Conservation (phyloP, 2,113 vertebrate species). For the Panurus biarmicus region DNA sequence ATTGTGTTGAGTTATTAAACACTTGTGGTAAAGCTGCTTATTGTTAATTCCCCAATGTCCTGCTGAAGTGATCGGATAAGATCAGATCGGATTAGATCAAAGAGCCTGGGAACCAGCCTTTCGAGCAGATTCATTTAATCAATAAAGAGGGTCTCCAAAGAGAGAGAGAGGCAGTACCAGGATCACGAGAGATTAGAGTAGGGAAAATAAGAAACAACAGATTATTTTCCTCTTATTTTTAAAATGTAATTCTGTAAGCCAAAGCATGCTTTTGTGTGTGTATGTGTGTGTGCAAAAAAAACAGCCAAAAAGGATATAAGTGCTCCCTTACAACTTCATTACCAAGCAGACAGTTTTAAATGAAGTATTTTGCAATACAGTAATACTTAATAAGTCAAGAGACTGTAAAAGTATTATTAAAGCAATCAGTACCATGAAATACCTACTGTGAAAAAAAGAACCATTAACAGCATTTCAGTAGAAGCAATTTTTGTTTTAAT, state of each 20-base stretch:
- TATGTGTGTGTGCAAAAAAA: not conserved
- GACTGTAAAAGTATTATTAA: conserved; percentile 45
- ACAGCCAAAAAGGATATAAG: not conserved
- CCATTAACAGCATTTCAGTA: conserved; percentile 37
- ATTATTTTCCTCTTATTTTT: conserved; percentile 48
- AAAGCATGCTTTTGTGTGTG: not conserved
- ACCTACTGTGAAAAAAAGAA: conserved; percentile 21
- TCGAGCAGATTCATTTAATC: conserved; percentile 86
- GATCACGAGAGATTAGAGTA: conserved; percentile 62
- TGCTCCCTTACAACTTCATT: conserved; percentile 54
- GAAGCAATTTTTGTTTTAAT: conserved; percentile 62
- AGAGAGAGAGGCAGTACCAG: conserved; percentile 49
- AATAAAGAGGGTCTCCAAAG: conserved; percentile 77
- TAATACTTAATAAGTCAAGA: conserved; percentile 49
- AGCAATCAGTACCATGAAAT: conserved; percentile 54
- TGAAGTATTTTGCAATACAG: conserved; percentile 33
- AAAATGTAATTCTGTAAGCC: conserved; percentile 35
- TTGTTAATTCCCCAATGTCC: conserved; percentile 82
- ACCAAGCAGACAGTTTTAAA: conserved; percentile 22
- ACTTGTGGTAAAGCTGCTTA: conserved; percentile 92
- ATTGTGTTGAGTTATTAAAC: conserved; percentile 93
- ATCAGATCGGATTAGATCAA: conserved; percentile 86
- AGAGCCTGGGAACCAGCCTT: conserved; percentile 82
- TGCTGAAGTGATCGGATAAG: conserved; percentile 85
- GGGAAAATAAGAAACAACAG: conserved; percentile 61